A percentile compares a stretch with the other conserved stretches of the same genome.
These are phyloP conservation scores for Turritopsis rubra DNA, from an alignment of 30 jellyfish, hydroid and myxozoan species.

Conservation along the genomic window DNA sequence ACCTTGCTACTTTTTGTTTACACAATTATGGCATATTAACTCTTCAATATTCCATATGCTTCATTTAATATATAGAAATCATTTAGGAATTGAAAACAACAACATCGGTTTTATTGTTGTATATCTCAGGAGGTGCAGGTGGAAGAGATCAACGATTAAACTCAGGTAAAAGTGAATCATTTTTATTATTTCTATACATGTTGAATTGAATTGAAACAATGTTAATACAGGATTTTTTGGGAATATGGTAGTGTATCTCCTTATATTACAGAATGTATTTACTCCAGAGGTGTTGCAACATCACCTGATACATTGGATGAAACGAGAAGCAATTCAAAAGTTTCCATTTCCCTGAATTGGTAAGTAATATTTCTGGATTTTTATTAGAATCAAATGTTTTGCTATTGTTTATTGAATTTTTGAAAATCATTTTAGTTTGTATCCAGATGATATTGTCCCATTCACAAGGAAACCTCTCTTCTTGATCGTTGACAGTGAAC, in stretches of 20 bases:
- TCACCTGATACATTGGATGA: background rate
- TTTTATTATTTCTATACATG: no score
- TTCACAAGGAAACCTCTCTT: conserved; percentile 71
- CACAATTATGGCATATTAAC: no score
- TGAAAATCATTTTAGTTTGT: conserved; percentile 35
- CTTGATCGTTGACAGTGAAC: conserved; percentile 50
- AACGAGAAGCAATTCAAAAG: background rate
- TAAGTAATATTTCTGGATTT: background rate
- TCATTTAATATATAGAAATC: background rate
- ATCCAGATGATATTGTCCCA: conserved; percentile 68
- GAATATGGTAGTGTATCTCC: no score
- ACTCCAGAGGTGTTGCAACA: background rate
- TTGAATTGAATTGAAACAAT: no score
- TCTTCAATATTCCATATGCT: background rate
- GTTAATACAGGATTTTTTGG: no score
- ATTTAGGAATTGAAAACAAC: background rate
- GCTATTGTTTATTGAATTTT: background rate
- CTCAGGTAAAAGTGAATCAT: background rate
- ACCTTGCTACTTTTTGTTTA: no score
- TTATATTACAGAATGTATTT: background rate
- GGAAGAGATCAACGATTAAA: background rate
- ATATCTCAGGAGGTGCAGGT: conserved; percentile 47
- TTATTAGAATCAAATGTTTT: background rate
- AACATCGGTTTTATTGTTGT: conserved; percentile 39
- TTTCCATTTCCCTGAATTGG: background rate